A percentile compares a stretch with the other conserved stretches of the same genome.
Evolutionary conservation across 2,888 invertebrate species (phyloP).

Genomic region (Halictus ligatus): DNA sequence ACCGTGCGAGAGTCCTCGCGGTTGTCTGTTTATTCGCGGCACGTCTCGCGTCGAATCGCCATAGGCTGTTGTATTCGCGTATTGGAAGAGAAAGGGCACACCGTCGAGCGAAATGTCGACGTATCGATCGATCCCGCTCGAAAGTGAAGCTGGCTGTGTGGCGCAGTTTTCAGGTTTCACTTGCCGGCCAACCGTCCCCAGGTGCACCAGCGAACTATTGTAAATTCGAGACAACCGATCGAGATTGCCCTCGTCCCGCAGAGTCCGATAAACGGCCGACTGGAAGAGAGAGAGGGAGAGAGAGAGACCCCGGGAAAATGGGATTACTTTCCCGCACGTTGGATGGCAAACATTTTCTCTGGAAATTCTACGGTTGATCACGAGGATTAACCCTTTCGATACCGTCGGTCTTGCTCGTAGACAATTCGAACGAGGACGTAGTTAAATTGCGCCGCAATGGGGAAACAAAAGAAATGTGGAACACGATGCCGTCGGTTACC

Average conservation of each 20-base stretch:
- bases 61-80: neutral
- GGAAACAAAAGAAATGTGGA: neutral
- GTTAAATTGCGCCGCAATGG: neutral
- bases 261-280: neutral
- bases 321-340: neutral
- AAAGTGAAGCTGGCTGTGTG: constrained; percentile 57
- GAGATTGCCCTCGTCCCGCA: constrained; percentile 13
- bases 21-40: neutral
- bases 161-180: constrained; percentile 67
- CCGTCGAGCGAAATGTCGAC: constrained; percentile 52
- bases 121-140: constrained; percentile 65
- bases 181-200: constrained; percentile 37
- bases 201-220: constrained; percentile 7
- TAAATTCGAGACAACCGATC: constrained; percentile 13
- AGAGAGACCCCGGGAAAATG: neutral
- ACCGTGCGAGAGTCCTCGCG: neutral
- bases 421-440: neutral
- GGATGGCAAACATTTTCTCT: neutral
- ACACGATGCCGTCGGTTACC: neutral
- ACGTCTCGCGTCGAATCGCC: neutral
- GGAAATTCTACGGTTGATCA: neutral
- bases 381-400: neutral
- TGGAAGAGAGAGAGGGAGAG: neutral
- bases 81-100: constrained; percentile 28
- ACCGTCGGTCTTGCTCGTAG: neutral